Conservation (phyloP, 2,113 vertebrate species). For the Cheirogaleus medius region DNA sequence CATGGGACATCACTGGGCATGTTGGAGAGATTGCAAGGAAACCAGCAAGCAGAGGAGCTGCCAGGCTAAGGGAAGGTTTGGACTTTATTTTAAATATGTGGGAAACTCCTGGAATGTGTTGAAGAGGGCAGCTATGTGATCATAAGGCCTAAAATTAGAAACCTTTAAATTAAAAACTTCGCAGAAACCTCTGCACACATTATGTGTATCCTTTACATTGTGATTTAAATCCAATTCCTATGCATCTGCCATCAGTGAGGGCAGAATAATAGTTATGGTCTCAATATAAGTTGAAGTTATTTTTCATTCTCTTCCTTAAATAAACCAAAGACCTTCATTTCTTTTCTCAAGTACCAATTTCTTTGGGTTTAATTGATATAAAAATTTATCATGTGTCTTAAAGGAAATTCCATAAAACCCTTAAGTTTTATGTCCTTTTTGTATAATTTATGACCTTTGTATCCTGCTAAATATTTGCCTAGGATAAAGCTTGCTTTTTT, state of each 20-base stretch:
- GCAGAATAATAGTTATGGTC: neutral
- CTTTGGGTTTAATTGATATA: neutral
- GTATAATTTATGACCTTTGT: neutral
- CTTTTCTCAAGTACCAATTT: neutral
- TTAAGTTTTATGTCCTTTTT: neutral
- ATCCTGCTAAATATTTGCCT: neutral
- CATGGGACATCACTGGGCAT: fast-evolving
- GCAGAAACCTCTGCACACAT: neutral
- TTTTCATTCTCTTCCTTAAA: neutral
- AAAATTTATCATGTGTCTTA: neutral
- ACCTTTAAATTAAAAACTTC: neutral
- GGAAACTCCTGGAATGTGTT: neutral
- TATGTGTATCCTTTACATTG: neutral
- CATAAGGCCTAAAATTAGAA: neutral
- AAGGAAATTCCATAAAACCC: neutral
- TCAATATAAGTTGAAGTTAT: neutral
- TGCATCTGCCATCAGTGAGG: neutral
- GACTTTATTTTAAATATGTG: neutral
- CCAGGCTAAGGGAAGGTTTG: neutral
- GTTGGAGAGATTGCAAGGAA: neutral
- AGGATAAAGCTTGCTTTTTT: neutral
- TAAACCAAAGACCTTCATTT: neutral
- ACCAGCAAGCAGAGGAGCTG: neutral
- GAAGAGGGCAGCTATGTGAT: neutral
- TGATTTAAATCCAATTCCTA: neutral